Percentiles rank a stretch among this genome's conserved stretches.
Conservation (phyloP, 1,140 invertebrate species). For the Luehdorfia chinensis region DNA sequence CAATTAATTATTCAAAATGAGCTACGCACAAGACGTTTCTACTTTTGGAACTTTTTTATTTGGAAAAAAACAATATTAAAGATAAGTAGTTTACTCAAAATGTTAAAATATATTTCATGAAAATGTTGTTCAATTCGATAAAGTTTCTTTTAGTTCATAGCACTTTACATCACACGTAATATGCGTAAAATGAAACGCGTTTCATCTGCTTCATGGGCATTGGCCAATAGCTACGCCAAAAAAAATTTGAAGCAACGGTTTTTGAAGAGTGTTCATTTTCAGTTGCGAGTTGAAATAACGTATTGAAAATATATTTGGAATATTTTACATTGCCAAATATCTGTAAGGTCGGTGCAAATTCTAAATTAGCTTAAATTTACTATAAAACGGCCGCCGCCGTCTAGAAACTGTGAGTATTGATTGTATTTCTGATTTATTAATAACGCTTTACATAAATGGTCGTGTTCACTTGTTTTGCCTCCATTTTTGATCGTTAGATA, state of each 20-base stretch:
- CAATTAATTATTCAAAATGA: too few relatives aligned
- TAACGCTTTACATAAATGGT: constrained; percentile 35
- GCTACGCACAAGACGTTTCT: too few relatives aligned
- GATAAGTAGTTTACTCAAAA: too few relatives aligned
- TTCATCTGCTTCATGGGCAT: constrained; percentile 25
- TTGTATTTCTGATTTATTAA: constrained; percentile 33
- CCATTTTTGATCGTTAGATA: constrained; percentile 62
- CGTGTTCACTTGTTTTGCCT: constrained; percentile 72
- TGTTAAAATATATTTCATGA: too few relatives aligned
- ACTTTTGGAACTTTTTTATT: too few relatives aligned
- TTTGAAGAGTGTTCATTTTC: constrained; percentile 60
- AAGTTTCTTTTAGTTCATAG: too few relatives aligned
- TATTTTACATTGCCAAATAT: constrained; percentile 36
- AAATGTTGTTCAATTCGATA: too few relatives aligned
- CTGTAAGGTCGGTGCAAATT: constrained; percentile 37
- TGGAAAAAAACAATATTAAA: too few relatives aligned
- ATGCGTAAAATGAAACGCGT: constrained; percentile 32
- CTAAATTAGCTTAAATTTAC: constrained; percentile 32
- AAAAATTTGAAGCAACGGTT: constrained; percentile 66
- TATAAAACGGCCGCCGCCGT: constrained; percentile 53
- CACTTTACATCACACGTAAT: too few relatives aligned
- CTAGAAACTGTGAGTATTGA: constrained; percentile 49
- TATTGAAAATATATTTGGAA: constrained; percentile 36
- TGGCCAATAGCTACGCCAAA: constrained; percentile 50
- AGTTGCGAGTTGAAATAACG: constrained; percentile 57